Evolutionary conservation across 2,113 vertebrate species (phyloP), one percentile per base, ranked within the genome.

Genomic region (Menidia beryllina): DNA sequence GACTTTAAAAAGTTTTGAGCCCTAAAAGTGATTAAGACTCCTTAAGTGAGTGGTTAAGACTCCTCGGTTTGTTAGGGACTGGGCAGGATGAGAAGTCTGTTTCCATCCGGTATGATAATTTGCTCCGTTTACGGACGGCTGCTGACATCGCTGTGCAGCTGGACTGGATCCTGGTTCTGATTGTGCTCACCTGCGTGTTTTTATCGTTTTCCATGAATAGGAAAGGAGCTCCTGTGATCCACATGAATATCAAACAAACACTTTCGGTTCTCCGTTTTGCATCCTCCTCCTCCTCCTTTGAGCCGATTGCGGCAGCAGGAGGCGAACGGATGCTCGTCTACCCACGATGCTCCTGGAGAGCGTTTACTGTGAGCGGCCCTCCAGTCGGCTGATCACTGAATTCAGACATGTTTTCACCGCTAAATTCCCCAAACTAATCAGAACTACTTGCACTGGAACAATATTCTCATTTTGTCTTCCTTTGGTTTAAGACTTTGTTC

Each of bases 201-300:
- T 57, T n/a, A 50, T 36, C 12, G 1, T 59, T 69, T 69, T 19
- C 23, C 81, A 84, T 84, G 82, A 84, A 84, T 84, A 77, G 38
- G 25, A 84, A 77, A 24, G 65, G 43, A 69, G 30, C 72, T 65
- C 58, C 72, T 56, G 68, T 11, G 50, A 63, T 77, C 66, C 73
- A 39, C 60, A 80, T 81, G 73, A 77, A 84, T 84, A 71, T 67
- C 69, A 77, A 73, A 63, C 49, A 15, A 57, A 38, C 41, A 38
- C 19, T 34, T 26, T 41, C 26, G 14, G 51, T n/a, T 23, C 23
- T 63, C 17, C 20, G 39, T 34, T n/a, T 6, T 48, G 4, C 21
- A 17, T 60, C 23, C 23, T 60, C 34, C 30, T 60, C 20, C 41
- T 11, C 17, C 62, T 27, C 1, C 39, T 82, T 26, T 38, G 49